Evolutionary conservation across 2,888 invertebrate species (phyloP).

Genomic region (Merodon equestris): DNA sequence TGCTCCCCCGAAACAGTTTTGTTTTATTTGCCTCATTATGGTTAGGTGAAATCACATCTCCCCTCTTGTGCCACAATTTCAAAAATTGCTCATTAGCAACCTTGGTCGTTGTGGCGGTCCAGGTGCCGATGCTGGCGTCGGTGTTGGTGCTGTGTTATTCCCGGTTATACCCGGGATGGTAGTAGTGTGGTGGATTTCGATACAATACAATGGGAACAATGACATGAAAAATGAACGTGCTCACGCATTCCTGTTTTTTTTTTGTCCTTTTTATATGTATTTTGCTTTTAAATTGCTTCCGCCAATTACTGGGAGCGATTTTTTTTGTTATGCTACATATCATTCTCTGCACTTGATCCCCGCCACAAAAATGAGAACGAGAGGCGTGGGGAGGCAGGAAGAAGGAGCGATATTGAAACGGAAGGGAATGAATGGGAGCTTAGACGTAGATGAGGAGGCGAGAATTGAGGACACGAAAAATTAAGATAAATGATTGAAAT

Average conservation of each 20-base stretch:
- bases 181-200: not conserved
- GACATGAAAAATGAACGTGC: slow-evolving; percentile 59
- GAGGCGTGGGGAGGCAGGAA: slow-evolving; percentile 6
- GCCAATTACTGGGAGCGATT: slow-evolving; percentile 58
- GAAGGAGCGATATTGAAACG: not conserved
- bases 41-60: slow-evolving; percentile 39
- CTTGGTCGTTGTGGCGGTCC: slow-evolving; percentile 19
- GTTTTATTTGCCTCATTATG: slow-evolving; percentile 57
- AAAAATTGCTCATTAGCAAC: slow-evolving; percentile 63
- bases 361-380: slow-evolving; percentile 39
- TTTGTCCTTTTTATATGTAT: slow-evolving; percentile 21
- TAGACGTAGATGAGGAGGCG: not conserved
- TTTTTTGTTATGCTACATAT: slow-evolving; percentile 37
- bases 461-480: slow-evolving; percentile 61
- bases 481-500: slow-evolving; percentile 68
- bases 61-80: slow-evolving; percentile 26
- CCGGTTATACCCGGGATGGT: too few species aligned
- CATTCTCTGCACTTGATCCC: slow-evolving; percentile 21
- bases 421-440: too few species aligned
- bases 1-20: slow-evolving; percentile 42
- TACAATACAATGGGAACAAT: slow-evolving; percentile 5
- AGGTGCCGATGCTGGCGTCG: slow-evolving; percentile 16
- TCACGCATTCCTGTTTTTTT: slow-evolving; percentile 12
- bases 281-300: slow-evolving; percentile 56
- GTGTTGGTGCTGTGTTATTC: too few species aligned